phyloP scores from a whole-genome alignment of 2,888 invertebrate genomes.

The Lamproptera curius region DNA sequence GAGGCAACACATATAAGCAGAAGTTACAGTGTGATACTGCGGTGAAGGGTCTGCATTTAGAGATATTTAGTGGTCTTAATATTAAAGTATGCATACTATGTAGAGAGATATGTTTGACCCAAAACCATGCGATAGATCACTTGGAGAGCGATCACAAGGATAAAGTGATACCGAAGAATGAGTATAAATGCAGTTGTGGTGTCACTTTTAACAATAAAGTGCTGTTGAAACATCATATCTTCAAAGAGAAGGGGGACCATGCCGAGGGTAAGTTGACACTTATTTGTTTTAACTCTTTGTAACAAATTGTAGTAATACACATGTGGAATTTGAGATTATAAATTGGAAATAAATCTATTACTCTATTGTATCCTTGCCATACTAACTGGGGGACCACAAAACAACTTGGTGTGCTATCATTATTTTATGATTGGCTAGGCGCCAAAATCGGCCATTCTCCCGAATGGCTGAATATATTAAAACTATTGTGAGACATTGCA shows the following conservation, averaged over 20 bases:
- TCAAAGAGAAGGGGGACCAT: conserved; percentile 26
- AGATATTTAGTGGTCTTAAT: not conserved
- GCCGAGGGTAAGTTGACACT: conserved; percentile 18
- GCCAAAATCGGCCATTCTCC: no score
- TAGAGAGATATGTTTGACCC: conserved; percentile 37
- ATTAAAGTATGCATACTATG: conserved; percentile 47
- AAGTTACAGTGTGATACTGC: not conserved
- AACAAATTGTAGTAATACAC: not conserved
- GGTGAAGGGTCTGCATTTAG: conserved; percentile 3
- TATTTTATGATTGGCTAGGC: no score
- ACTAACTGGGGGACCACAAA: no score
- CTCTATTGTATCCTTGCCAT: no score
- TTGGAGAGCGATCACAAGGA: conserved; percentile 32
- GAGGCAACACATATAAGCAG: conserved; percentile 10
- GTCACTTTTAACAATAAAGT: conserved; percentile 42
- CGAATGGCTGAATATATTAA: no score
- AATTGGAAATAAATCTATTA: not conserved
- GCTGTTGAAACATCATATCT: conserved; percentile 48
- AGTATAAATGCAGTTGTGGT: conserved; percentile 42
- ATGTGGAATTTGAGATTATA: not conserved
- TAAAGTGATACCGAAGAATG: rapidly evolving
- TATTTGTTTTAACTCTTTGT: not conserved
- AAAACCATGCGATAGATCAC: conserved; percentile 30
- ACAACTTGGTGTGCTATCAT: no score
- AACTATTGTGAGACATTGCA: no score